Percentiles rank a stretch among this genome's conserved stretches.
phyloP scores from a whole-genome alignment of 1,140 invertebrate genomes.

The Leptopilina clavipes region DNA sequence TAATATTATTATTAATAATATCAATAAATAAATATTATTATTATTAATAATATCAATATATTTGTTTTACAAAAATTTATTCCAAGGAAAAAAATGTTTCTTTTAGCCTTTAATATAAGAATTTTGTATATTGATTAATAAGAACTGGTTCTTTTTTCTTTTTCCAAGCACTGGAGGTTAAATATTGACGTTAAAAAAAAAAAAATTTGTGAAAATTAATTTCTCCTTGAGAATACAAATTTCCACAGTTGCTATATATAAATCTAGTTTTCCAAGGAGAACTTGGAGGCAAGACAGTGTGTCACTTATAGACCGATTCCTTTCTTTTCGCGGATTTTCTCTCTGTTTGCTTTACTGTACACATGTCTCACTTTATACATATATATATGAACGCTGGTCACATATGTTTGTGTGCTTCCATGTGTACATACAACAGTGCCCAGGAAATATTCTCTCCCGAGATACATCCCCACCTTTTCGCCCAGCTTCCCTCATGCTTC shows the following conservation, averaged over 20 bases:
- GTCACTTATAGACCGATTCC: constrained; percentile 18
- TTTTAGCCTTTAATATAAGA: no score
- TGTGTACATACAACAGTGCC: neutral
- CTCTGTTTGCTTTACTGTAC: neutral
- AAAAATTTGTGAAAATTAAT: constrained; percentile 9
- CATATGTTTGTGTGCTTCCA: neutral
- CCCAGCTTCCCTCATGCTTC: neutral
- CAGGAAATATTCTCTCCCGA: constrained; percentile 26
- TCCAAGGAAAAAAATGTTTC: no score
- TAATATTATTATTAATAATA: no score
- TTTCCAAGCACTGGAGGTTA: no score
- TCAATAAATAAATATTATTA: no score
- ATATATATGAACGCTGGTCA: neutral
- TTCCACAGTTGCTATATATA: neutral
- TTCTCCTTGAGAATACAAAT: constrained; percentile 3
- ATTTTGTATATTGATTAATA: no score
- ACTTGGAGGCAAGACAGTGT: constrained; percentile 14
- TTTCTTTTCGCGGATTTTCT: constrained; percentile 19
- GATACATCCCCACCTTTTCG: constrained; percentile 1
- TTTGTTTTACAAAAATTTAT: no score
- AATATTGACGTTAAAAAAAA: no score
- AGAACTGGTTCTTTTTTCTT: no score
- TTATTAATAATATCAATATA: no score
- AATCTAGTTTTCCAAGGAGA: constrained; percentile 19
- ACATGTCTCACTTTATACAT: neutral